A percentile compares a stretch with the other conserved stretches of the same genome.
These are phyloP conservation scores for Pinna nobilis DNA, from an alignment of 1,140 invertebrate species.

Conservation along the genomic window DNA sequence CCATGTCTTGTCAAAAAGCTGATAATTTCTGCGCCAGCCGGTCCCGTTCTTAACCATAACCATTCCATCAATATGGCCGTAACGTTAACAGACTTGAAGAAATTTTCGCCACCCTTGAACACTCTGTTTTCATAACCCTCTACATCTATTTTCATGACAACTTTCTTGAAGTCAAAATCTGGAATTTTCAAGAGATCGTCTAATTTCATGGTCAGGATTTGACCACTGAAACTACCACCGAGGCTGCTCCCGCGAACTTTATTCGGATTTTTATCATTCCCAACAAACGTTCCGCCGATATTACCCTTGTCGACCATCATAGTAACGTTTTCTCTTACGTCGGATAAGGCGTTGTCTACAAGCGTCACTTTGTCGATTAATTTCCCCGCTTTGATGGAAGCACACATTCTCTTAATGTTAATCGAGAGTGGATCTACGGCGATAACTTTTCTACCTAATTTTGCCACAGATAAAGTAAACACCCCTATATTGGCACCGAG, in stretches of 20 bases:
- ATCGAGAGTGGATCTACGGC: constrained; percentile 38
- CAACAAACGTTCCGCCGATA: constrained; percentile 30
- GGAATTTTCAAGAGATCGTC: constrained; percentile 41
- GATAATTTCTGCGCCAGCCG: constrained; percentile 25
- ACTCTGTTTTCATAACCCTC: constrained; percentile 39
- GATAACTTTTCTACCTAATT: constrained; percentile 30
- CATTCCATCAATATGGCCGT: constrained; percentile 39
- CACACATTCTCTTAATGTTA: constrained; percentile 41
- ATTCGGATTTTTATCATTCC: constrained; percentile 18
- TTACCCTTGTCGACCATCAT: constrained; percentile 30
- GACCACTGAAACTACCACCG: neutral
- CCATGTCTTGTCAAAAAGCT: constrained; percentile 20
- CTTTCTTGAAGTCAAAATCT: constrained; percentile 23
- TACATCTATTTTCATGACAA: constrained; percentile 48
- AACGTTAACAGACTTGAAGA: constrained; percentile 37
- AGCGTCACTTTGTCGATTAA: constrained; percentile 33
- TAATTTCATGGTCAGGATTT: constrained; percentile 20
- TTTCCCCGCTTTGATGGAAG: constrained; percentile 21
- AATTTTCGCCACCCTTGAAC: constrained; percentile 30
- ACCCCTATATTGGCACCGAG: constrained; percentile 42
- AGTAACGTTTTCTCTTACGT: constrained; percentile 26
- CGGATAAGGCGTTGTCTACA: constrained; percentile 30
- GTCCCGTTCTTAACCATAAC: constrained; percentile 32
- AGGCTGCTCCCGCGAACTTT: constrained; percentile 8
- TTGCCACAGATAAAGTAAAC: constrained; percentile 36